Evolutionary conservation across 2,113 vertebrate species (phyloP).

Genomic region (Otocyon megalotis): DNA sequence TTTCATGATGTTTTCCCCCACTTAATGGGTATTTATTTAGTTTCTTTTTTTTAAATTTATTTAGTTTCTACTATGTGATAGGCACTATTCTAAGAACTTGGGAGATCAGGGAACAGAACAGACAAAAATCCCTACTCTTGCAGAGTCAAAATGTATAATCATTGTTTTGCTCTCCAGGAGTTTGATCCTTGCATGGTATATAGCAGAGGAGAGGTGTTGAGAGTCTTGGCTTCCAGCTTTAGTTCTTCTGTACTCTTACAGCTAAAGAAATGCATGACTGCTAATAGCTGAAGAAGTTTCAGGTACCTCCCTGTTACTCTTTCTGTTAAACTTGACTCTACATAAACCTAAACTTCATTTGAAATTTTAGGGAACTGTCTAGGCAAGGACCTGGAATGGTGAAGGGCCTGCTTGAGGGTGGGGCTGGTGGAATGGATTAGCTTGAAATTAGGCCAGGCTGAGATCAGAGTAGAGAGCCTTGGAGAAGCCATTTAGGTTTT

Average conservation of each 20-base stretch:
- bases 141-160: neutral
- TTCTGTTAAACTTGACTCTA: neutral
- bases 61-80: neutral
- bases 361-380: neutral
- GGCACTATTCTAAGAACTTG: neutral
- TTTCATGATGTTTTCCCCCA: neutral
- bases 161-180: neutral
- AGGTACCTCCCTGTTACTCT: neutral
- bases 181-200: neutral
- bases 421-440: neutral
- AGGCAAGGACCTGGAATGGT: neutral
- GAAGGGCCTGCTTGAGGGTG: neutral
- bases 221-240: neutral
- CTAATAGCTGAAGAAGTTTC: neutral
- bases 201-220: neutral
- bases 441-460: neutral
- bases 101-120: neutral
- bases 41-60: constrained; percentile 48
- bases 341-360: neutral
- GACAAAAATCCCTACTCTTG: neutral
- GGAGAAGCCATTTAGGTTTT: neutral
- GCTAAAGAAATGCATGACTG: neutral
- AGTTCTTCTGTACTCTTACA: neutral
- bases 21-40: neutral
- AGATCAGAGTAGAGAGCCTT: neutral